phyloP scores from a whole-genome alignment of 1,140 invertebrate genomes.

The Protaetia brevitarsis region DNA sequence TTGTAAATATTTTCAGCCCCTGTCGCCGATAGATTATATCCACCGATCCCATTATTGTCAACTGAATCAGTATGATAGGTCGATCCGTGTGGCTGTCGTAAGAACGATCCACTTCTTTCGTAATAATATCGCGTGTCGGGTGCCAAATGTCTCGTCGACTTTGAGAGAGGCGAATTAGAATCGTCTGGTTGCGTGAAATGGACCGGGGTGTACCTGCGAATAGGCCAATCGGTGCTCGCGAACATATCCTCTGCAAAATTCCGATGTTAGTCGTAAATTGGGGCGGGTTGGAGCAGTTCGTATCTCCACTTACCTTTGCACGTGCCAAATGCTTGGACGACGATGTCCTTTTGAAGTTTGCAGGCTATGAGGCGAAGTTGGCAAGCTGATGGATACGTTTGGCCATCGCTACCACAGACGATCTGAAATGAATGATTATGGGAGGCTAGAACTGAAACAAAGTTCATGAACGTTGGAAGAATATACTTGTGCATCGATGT shows the following conservation, averaged over 20 bases:
- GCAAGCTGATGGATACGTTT: slow-evolving; percentile 74
- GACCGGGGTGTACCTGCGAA: slow-evolving; percentile 70
- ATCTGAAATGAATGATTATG: slow-evolving; percentile 48
- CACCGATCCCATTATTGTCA: slow-evolving; percentile 31
- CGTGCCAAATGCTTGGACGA: slow-evolving; percentile 73
- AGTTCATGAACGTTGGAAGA: slow-evolving; percentile 41
- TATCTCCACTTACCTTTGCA: slow-evolving; percentile 59
- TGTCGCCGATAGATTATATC: slow-evolving; percentile 33
- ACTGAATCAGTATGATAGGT: slow-evolving; percentile 34
- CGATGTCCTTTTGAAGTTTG: slow-evolving; percentile 77
- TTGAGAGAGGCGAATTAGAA: slow-evolving; percentile 69
- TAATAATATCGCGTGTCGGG: slow-evolving; percentile 69
- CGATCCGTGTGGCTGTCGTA: slow-evolving; percentile 53
- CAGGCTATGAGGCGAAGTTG: slow-evolving; percentile 73
- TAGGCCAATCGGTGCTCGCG: slow-evolving; percentile 67
- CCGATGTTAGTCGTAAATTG: neutral
- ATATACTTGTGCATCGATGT: slow-evolving; percentile 51
- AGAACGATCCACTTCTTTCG: slow-evolving; percentile 48
- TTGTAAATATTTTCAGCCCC: slow-evolving; percentile 37
- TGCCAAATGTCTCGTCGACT: slow-evolving; percentile 75
- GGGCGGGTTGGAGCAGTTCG: neutral
- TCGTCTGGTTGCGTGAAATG: slow-evolving; percentile 78
- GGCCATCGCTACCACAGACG: slow-evolving; percentile 77
- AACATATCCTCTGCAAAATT: slow-evolving; percentile 50
- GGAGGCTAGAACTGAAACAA: neutral